Evolutionary conservation across 2,888 invertebrate species (phyloP), one percentile per base, ranked within the genome.

Genomic region (Pediacus dermestoides): DNA sequence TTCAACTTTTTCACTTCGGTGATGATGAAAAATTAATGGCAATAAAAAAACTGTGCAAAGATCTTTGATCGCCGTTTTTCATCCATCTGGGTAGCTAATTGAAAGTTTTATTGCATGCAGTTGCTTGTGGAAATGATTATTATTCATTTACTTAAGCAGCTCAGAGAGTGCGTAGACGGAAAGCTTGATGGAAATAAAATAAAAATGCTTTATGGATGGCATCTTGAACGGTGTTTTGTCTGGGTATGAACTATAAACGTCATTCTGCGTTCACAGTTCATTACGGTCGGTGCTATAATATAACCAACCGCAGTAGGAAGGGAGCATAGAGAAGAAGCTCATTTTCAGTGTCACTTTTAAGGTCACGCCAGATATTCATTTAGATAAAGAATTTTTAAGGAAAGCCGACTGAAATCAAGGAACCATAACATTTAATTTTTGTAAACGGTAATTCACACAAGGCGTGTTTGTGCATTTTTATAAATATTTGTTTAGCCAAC

Each of bases 181-280:
- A n/a, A n/a, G n/a, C n/a, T n/a, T n/a, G n/a, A n/a, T n/a, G n/a
- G n/a, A n/a, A n/a, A n/a, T n/a, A n/a, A n/a, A n/a, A n/a, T n/a
- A n/a, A n/a, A n/a, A n/a, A n/a, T n/a, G n/a, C n/a, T n/a, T n/a
- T n/a, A n/a, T n/a, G n/a, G n/a, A n/a, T n/a, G 18, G 10, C 10
- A 23, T 4, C n/a, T 6, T 34, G 35, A 40, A 38, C 40, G 44
- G 38, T 42, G 50, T 50, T 49, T 44, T 51, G 50, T 53, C 53
- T 49, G 41, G n/a, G 36, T 45, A 45, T 55, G 51, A 55, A 55
- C 52, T 51, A 54, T 56, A 57, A 57, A 59, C 55, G 55, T 59
- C 55, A 48, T 50, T 49, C 42, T 39, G 41, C 50, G 53, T 61
- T 60, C 59, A 55, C 58, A 57, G 59, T 56, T 58, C 60, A 60